These are phyloP conservation scores for Syrista parreyssii DNA, from an alignment of 2,888 invertebrate species.

Conservation along the genomic window DNA sequence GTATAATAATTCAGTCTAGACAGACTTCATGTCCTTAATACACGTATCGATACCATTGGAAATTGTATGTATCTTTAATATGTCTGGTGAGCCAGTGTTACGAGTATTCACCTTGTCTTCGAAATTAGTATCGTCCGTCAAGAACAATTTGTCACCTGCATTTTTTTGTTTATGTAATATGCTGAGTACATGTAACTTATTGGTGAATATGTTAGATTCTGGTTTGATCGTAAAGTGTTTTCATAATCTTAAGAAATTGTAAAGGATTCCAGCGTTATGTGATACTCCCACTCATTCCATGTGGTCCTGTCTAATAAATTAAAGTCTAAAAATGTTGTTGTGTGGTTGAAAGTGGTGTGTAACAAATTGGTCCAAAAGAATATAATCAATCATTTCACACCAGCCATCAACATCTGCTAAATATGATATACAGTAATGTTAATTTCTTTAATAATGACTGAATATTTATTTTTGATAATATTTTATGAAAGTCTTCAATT, in stretches of 20 bases:
- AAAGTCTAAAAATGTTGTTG: neutral
- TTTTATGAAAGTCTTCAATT: neutral
- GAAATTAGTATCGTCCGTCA: neutral
- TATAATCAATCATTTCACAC: slow-evolving; percentile 22
- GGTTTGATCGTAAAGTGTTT: neutral
- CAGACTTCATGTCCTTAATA: neutral
- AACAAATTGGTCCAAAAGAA: slow-evolving; percentile 16
- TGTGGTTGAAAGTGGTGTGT: slow-evolving; percentile 10
- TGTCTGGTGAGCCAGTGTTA: neutral
- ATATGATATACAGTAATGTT: neutral
- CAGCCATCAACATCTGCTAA: slow-evolving; percentile 9
- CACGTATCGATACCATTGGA: neutral
- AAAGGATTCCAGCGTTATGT: neutral
- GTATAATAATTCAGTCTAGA: neutral
- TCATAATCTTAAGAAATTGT: neutral
- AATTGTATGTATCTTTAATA: neutral
- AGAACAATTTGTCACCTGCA: neutral
- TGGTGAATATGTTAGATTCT: neutral
- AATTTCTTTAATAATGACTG: neutral
- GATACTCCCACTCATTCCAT: neutral
- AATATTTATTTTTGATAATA: neutral
- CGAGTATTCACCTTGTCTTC: neutral
- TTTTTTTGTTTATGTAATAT: neutral
- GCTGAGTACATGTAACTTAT: neutral
- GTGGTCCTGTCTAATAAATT: neutral